Percentiles rank a stretch among this genome's conserved stretches.
These are phyloP conservation scores for Pseudolycoriella hygida DNA, from an alignment of 2,888 invertebrate species.

Conservation along the genomic window DNA sequence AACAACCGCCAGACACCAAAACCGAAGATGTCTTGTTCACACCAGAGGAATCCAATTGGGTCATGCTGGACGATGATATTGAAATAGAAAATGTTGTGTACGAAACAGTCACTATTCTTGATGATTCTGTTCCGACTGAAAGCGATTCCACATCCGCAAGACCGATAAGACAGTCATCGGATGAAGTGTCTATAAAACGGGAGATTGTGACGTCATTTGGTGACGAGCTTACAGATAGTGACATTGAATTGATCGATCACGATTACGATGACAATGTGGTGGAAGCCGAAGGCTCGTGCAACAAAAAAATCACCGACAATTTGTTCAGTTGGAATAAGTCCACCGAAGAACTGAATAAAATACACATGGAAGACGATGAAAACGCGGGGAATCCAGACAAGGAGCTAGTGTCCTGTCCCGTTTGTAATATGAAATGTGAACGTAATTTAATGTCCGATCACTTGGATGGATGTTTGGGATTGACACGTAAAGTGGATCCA, in stretches of 20 bases:
- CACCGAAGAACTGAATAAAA: constrained; percentile 20
- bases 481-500: constrained; percentile 16
- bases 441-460: constrained; percentile 21
- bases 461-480: constrained; percentile 24
- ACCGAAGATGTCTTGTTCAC: background rate
- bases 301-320: constrained; percentile 23
- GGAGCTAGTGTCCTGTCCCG: constrained; percentile 25
- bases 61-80: constrained; percentile 20
- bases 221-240: background rate
- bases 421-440: constrained; percentile 23
- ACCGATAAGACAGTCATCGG: background rate
- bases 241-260: constrained; percentile 19
- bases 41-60: constrained; percentile 1
- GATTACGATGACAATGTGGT: constrained; percentile 14
- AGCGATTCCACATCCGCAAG: background rate
- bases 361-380: constrained; percentile 17
- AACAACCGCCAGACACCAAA: background rate
- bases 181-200: background rate
- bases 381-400: constrained; percentile 12
- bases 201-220: background rate
- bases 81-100: constrained; percentile 12
- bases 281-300: constrained; percentile 17
- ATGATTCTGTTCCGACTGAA: constrained; percentile 1
- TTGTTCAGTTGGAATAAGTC: constrained; percentile 23
- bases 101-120: constrained; percentile 1